These are phyloP conservation scores for Brevimyrus niger DNA, from an alignment of 2,113 vertebrate species.

Conservation along the genomic window DNA sequence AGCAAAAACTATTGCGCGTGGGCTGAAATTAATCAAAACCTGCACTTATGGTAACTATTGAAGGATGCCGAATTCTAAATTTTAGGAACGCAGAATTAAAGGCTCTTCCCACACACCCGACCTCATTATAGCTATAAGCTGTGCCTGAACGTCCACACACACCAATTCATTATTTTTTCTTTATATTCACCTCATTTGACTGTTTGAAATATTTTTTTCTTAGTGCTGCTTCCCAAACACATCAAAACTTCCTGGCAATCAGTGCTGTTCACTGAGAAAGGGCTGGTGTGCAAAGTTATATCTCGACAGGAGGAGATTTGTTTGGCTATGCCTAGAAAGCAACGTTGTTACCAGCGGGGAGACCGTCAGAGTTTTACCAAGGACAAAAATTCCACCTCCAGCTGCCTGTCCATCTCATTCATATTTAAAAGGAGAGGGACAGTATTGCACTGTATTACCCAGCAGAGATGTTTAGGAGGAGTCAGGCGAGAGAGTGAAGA, in stretches of 20 bases:
- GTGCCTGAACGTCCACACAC: background rate
- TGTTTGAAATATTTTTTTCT: background rate
- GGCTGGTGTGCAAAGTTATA: background rate
- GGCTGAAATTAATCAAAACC: background rate
- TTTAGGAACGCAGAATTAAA: background rate
- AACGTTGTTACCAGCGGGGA: no score
- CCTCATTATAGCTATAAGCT: background rate
- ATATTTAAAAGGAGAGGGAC: background rate
- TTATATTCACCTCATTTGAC: background rate
- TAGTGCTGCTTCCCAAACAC: background rate
- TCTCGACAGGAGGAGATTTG: no score
- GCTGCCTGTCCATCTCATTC: no score
- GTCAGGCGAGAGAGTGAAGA: background rate
- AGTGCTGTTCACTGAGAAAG: background rate
- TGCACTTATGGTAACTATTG: background rate
- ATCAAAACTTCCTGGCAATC: conserved; percentile 4
- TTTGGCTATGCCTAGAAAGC: no score
- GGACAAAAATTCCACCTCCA: no score
- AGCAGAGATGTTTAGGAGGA: background rate
- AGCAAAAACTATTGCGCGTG: background rate
- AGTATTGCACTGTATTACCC: background rate
- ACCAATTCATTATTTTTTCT: background rate
- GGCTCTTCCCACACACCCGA: background rate
- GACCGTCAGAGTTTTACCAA: no score
- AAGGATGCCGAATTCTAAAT: background rate